Percentiles rank a stretch among this genome's conserved stretches.
Conservation (phyloP, 2,797 vertebrate species). For the Dromococcyx pavoninus region DNA sequence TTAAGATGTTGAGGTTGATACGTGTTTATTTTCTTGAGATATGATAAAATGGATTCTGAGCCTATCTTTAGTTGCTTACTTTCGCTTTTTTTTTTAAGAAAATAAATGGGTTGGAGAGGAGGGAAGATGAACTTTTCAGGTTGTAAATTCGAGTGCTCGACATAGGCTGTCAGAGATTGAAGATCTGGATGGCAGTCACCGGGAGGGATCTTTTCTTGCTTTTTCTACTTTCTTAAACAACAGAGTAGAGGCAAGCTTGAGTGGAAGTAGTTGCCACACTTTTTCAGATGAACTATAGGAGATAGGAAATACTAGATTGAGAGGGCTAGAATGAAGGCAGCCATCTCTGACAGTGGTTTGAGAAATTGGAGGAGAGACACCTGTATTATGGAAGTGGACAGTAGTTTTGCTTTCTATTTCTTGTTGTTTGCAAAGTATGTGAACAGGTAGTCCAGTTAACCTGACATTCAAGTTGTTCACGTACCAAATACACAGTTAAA, state of each 20-base stretch:
- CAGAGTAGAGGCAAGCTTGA: neutral
- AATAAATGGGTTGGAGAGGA: too few species aligned
- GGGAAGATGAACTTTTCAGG: neutral
- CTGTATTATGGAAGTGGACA: neutral
- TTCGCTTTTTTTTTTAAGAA: too few species aligned
- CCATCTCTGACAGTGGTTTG: neutral
- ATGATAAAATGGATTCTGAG: neutral
- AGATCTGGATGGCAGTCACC: neutral
- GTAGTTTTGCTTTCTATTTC: neutral
- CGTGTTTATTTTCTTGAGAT: neutral
- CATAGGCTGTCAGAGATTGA: neutral
- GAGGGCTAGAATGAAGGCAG: neutral
- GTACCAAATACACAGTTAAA: neutral
- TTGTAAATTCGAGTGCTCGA: neutral
- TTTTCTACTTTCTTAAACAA: neutral
- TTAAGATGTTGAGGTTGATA: neutral
- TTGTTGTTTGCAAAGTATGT: neutral
- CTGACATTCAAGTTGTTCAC: fast-evolving
- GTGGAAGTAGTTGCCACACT: neutral
- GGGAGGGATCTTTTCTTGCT: neutral
- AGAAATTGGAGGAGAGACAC: neutral
- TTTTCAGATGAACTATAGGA: neutral
- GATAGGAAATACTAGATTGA: neutral
- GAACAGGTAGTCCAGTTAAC: neutral
- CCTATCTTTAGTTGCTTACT: neutral